A percentile compares a stretch with the other conserved stretches of the same genome.
These are phyloP conservation scores for Pangasius krempfi DNA, from an alignment of 2,797 vertebrate species.

Conservation along the genomic window DNA sequence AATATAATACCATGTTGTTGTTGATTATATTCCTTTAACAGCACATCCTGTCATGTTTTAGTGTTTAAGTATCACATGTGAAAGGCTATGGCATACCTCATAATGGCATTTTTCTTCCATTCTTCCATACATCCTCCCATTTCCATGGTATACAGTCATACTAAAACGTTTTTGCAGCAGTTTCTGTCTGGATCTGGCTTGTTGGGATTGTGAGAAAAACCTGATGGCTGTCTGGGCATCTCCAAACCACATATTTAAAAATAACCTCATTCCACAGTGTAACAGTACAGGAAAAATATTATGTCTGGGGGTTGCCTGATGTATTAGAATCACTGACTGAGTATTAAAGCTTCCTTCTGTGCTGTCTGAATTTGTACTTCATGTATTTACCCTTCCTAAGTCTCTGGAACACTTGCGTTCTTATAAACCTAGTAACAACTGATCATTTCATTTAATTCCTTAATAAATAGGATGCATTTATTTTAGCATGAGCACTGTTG, in stretches of 20 bases:
- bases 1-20: not conserved
- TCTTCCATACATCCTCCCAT: not conserved
- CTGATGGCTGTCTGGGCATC: constrained; percentile 12
- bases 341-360: not conserved
- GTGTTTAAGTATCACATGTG: not conserved
- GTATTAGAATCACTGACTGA: not conserved
- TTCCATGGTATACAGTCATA: not conserved
- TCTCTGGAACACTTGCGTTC: not conserved
- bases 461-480: not conserved
- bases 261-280: not conserved
- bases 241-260: constrained; percentile 8
- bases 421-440: not conserved
- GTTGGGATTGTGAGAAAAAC: not conserved
- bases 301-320: not conserved
- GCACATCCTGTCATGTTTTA: not conserved
- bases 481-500: not conserved
- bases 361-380: not conserved
- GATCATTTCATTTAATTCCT: not conserved
- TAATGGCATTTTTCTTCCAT: not conserved
- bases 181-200: not conserved
- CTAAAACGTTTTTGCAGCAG: not conserved
- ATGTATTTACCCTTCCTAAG: not conserved
- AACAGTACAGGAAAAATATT: not conserved
- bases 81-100: not conserved
- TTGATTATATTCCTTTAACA: not conserved